Conservation (phyloP, 2,888 invertebrate genomes). For the Leucophenga montana region DNA sequence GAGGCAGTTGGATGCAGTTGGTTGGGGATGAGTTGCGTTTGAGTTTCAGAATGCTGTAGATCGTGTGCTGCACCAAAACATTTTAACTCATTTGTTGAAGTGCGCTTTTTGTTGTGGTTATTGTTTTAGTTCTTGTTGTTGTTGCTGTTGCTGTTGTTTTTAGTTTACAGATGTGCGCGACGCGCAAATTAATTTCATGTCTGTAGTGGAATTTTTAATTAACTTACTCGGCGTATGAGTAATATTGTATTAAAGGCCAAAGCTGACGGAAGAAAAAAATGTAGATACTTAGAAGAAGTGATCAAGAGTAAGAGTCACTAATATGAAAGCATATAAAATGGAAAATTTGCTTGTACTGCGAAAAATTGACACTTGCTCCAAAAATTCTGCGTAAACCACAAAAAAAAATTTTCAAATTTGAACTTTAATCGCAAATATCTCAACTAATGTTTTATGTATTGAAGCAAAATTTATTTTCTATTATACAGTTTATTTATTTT, state of each 20-base stretch:
- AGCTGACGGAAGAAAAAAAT: no score
- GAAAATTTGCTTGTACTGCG: background rate
- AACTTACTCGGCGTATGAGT: slow-evolving; percentile 64
- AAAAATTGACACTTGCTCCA: background rate
- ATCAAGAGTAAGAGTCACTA: no score
- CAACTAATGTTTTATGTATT: no score
- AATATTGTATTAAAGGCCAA: slow-evolving; percentile 52
- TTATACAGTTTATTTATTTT: no score
- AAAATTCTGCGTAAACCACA: no score
- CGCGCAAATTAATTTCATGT: slow-evolving; percentile 66
- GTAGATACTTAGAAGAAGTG: no score
- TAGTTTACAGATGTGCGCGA: slow-evolving; percentile 49
- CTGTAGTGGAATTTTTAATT: slow-evolving; percentile 66
- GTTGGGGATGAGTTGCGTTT: background rate
- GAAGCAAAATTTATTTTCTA: no score
- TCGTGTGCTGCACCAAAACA: background rate
- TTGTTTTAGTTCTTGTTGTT: no score
- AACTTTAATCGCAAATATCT: no score
- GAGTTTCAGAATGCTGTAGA: background rate
- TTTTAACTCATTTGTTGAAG: no score
- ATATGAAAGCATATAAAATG: background rate
- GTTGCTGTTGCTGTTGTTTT: slow-evolving; percentile 22
- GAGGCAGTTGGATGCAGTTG: background rate
- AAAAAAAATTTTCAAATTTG: no score
- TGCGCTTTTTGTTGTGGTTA: slow-evolving; percentile 19